Evolutionary conservation across 2,113 vertebrate genomes (phyloP), one percentile per base, ranked within the genome.

Genomic region (Suricata suricatta): DNA sequence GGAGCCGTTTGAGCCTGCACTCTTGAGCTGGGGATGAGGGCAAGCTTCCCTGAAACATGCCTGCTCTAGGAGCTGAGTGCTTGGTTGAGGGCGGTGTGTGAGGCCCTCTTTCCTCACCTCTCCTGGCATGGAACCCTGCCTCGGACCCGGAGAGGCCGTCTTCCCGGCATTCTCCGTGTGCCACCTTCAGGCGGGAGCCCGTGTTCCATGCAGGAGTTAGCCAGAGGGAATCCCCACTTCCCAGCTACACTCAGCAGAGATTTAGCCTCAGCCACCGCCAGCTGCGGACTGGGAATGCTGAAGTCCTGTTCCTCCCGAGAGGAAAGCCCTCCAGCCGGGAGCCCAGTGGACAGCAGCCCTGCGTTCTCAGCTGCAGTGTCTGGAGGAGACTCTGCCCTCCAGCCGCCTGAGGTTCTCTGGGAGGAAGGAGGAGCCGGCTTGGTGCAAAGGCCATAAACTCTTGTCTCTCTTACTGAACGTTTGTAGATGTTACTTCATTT

Each of bases 401-500:
- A 0, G 16, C 27, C 6, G 27, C 38, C 74, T 35, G 72, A 60
- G 54, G 14, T 41, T 64, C 68, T 81, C 35, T 38, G 76, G 79
- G 50, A 60, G 35, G 13, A 57, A 80, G 71, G 33, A n/a, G 29
- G 27, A 50, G n/a, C 19, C 16, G 25, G 52, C 66, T 81, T 54
- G n/a, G 33, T 80, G 91, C 80, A 88, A 57, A 80, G 50, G 38
- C 54, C 57, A 77, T 47, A 88, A 11, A 92, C 57, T 63, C 25
- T 71, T 47, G 38, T 21, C 57, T 72, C 29, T 25, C 50, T 80
- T 21, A 60, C 35, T 5, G 21, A 83, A 86, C 31, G 85, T 72
- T 68, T 96, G 16, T 96, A 83, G 16, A 57, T 89, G 54, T 80
- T 97, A 69, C 72, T 93, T 83, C 52, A 52, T 72, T 97, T 87